Base-by-base conservation (phyloP, 2,888 invertebrate species). In the Camponotus fellah region DNA sequence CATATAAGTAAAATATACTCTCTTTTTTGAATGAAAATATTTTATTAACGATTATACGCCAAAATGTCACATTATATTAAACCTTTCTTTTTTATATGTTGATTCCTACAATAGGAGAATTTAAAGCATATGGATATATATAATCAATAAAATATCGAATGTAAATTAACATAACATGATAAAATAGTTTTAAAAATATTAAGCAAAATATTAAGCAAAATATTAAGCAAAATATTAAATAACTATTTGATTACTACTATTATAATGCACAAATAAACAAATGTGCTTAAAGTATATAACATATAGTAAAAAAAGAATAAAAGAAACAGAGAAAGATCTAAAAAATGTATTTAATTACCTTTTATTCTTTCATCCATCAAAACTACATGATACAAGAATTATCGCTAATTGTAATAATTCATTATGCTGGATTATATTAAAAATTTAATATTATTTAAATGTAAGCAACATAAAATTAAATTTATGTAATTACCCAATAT, bases 391-490 rank as follows among this genome's bases (percentile, higher is more conserved):
- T 32, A 46, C 32, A 34, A 69, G n/a, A 12, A 69, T 68, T 14
- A 69, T 34, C 9, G 17, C 1, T 69, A 32, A 46, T 68, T 68
- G 26, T 26, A 46, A 68, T 26, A 17, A 26, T 32, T 0, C 0
- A 68, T 46, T 32, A 5, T 8, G n/a, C 5, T 40, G 2, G 10
- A 17, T 49, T 49, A 10, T 5, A 5, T 49, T 49, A 69, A 49
- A 49, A 49, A 49, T 49, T 34, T 60, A 40, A n/a, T 17, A 12
- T 26, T 9, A 74, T 26, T 60, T 74, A 3, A 60, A 74, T 58
- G 17, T 32, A 60, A 58, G 58, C 0, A 46, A n/a, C 21, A 2
- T 40, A 21, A 8, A 2, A n/a, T 14, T 34, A 74, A 74, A 58
- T 60, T 75, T 4, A 46, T 21, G 1, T n/a, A 60, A 8, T 62